Base-by-base conservation (phyloP, 2,888 invertebrate species). In the Cataglyphis rosenhaueri region DNA sequence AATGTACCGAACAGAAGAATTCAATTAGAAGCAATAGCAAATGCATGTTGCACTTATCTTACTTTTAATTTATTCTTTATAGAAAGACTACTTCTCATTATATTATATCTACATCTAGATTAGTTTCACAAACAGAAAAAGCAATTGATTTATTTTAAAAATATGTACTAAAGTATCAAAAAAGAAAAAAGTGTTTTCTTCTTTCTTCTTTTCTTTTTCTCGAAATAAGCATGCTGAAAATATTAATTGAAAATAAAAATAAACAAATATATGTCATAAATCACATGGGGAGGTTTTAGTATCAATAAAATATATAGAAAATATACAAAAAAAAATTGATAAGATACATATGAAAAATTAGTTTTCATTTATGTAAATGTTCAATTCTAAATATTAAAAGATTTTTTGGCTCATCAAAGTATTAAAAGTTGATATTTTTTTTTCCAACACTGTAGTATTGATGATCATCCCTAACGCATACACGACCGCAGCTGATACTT, bases 1-100 rank as follows among this genome's bases (percentile, higher is more conserved):
- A 71, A 71, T 79, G 21, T 59, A 66, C 76, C n/a, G n/a, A n/a
- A 52, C 52, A 9, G 38, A 68, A 68, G 68, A 29, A 41, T 76
- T 76, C 44, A 68, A 68, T 55, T 44, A 44, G 32, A 62, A 48
- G 74, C 66, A 66, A 76, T 55, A 76, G 38, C 21, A 38, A 55
- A 12, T 18, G 38, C 21, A 21, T 35, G 21, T 64, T 52, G 32
- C 64, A 75, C 32, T 64, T 64, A 64, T 74, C 35, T 62, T 48
- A 32, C 18, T 75, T 75, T 75, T 75, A 75, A 64, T 75, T 75
- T 64, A 35, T 29, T 64, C 32, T 62, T 29, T 5, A 32, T 21
- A 15, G 21, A 15, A 48, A 35, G 21, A 44, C 9, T 29, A 44
- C 6, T 48, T 21, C 65, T 48, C 35, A 32, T 64, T 74, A 57